These are phyloP conservation scores for Polydrusus cervinus DNA, from an alignment of 2,888 invertebrate species.

Conservation along the genomic window DNA sequence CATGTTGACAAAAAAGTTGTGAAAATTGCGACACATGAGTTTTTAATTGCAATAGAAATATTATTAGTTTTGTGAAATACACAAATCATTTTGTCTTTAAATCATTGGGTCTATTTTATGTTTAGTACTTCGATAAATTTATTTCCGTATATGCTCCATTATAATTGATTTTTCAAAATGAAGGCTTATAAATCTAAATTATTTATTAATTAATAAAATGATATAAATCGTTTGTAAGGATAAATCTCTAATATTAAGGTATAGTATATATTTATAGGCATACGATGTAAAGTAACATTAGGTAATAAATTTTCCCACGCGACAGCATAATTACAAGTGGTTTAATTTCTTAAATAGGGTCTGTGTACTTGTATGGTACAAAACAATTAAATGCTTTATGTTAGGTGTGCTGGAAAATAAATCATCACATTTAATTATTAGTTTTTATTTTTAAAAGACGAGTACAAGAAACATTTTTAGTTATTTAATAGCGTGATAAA, in stretches of 20 bases:
- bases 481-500: neutral
- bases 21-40: too few species aligned
- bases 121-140: too few species aligned
- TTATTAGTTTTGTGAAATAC: too few species aligned
- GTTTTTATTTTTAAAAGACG: neutral
- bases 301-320: constrained; percentile 10
- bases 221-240: neutral
- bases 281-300: constrained; percentile 1
- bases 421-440: neutral
- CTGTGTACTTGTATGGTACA: neutral
- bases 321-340: constrained; percentile 11
- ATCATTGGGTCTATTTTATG: too few species aligned
- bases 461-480: neutral
- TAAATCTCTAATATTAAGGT: neutral
- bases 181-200: too few species aligned
- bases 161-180: too few species aligned
- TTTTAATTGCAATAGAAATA: too few species aligned
- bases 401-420: neutral
- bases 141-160: too few species aligned
- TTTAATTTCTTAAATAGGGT: constrained; percentile 21
- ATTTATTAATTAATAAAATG: neutral
- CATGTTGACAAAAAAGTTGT: too few species aligned
- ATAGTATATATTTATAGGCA: neutral
- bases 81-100: too few species aligned
- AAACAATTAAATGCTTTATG: constrained; percentile 6